Evolutionary conservation across 2,113 vertebrate species (phyloP), one percentile per base, ranked within the genome.

Genomic region (Heterochromis multidens): DNA sequence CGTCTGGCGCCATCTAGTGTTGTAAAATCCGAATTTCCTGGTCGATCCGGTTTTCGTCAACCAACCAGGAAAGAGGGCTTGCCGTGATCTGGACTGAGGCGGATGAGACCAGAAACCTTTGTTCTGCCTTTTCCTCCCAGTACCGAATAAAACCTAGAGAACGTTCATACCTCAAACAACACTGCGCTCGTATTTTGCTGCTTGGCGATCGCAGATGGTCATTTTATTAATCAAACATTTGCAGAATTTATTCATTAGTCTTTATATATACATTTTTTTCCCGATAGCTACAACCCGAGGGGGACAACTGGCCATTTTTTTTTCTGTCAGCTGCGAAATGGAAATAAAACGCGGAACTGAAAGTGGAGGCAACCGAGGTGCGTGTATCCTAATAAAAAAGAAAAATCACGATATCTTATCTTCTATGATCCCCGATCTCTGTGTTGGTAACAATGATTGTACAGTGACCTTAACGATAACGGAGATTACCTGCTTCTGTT

Each of bases 101-200:
- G 93, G 94, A 94, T 93, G 88, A 92, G 94, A 94, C 95, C 94
- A 94, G 93, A 91, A 93, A 94, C 94, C 92, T 91, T 95, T 94
- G 94, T 95, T 94, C 94, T 83, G 89, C 65, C 43, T 83, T 83
- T 74, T 80, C 60, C 72, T 87, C 82, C 65, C 70, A 35, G 33
- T 56, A 11, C 88, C 56, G 80, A 89, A 23, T 43, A 60, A 84
- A 88, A 83, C 77, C 59, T 49, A 33, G 80, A 79, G 61, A 78
- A 46, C 5, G 8, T 76, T 54, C 37, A 81, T 84, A 85, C 80
- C n/a, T 85, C 82, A 63, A 29, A n/a, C 74, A 37, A 33, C 74
- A 14, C 8, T 6, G 46, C 63, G 21, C 58, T 33, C 43, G n/a
- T 14, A 16, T 79, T 43, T 31, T 14, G 54, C 7, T 65, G 46